Conservation (phyloP, 2,888 invertebrate species). For the Dryocosmus kuriphilus region DNA sequence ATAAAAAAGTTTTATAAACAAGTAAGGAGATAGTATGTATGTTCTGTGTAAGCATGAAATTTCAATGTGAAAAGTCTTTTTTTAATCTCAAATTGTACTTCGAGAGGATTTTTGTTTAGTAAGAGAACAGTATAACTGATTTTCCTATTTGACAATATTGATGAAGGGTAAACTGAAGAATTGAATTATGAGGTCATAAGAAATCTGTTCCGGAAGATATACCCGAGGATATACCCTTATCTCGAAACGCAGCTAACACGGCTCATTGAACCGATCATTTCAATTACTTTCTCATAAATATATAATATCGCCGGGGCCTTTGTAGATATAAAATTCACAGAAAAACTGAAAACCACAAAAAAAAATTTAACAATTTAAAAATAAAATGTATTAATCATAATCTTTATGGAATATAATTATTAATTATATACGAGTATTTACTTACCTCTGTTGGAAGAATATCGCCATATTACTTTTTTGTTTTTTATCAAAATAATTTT, state of each 20-base stretch:
- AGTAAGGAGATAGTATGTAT: too few relatives aligned
- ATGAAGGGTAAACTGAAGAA: neutral
- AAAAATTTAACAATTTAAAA: neutral
- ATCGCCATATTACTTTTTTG: too few relatives aligned
- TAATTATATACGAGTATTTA: too few relatives aligned
- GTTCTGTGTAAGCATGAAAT: too few relatives aligned
- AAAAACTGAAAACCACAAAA: neutral
- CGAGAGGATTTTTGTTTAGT: too few relatives aligned
- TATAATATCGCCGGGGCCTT: neutral
- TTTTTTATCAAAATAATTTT: too few relatives aligned
- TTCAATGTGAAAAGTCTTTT: too few relatives aligned
- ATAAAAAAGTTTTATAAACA: too few relatives aligned
- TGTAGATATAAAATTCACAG: neutral
- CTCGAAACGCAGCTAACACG: constrained; percentile 67
- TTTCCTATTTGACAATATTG: neutral
- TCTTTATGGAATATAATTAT: too few relatives aligned
- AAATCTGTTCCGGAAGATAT: constrained; percentile 50
- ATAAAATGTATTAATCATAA: neutral
- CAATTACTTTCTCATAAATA: constrained; percentile 33
- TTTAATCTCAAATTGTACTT: too few relatives aligned
- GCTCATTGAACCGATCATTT: constrained; percentile 63
- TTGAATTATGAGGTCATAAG: constrained; percentile 34
- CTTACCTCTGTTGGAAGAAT: too few relatives aligned
- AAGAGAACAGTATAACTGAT: too few relatives aligned
- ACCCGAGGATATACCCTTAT: constrained; percentile 64